These are phyloP conservation scores for Andrena marginata DNA, from an alignment of 2,888 invertebrate genomes.

Conservation along the genomic window DNA sequence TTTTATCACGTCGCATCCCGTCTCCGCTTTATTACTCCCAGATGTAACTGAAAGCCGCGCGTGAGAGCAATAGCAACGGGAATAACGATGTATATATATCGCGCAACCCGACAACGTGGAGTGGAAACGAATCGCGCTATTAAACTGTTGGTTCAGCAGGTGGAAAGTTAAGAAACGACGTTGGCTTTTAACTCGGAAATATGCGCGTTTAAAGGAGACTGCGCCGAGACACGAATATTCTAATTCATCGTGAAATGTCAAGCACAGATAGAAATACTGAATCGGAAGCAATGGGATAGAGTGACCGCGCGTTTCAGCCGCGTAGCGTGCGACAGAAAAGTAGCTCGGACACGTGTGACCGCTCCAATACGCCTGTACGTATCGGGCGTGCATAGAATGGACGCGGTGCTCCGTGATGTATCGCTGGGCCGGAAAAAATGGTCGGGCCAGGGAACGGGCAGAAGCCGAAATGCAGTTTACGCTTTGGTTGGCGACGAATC, in stretches of 20 bases:
- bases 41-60: conserved; percentile 55
- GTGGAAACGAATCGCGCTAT: conserved; percentile 40
- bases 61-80: conserved; percentile 15
- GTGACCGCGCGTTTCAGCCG: conserved; percentile 49
- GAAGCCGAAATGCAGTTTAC: conserved; percentile 74
- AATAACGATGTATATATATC: conserved; percentile 56
- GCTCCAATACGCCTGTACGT: background rate
- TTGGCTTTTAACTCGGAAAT: too few species aligned
- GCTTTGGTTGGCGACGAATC: conserved; percentile 72
- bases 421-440: conserved; percentile 71
- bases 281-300: background rate
- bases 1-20: conserved; percentile 37
- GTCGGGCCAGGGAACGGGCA: conserved; percentile 60
- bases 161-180: conserved; percentile 30
- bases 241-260: background rate
- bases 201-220: too few species aligned
- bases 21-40: conserved; percentile 50
- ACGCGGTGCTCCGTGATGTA: conserved; percentile 67
- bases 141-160: conserved; percentile 27
- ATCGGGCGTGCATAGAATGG: conserved; percentile 42
- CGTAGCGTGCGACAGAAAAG: conserved; percentile 48
- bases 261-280: background rate
- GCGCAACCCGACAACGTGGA: conserved; percentile 19
- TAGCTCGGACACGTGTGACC: conserved; percentile 37
- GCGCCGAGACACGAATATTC: too few species aligned